A percentile compares a stretch with the other conserved stretches of the same genome.
Evolutionary conservation across 2,113 vertebrate genomes (phyloP).

Genomic region (Centropristis striata): DNA sequence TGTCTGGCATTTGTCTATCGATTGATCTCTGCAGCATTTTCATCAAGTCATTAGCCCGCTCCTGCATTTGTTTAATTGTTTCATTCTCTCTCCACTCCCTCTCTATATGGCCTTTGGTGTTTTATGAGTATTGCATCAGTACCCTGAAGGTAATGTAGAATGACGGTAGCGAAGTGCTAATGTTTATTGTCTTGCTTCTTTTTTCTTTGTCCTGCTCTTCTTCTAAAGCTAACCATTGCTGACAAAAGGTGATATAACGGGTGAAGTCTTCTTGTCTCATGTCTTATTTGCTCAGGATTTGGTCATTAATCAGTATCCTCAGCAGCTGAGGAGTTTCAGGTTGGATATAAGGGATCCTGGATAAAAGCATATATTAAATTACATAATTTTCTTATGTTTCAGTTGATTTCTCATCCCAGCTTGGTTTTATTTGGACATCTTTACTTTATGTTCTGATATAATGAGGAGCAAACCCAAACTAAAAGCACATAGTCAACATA

Average conservation of each 20-base stretch:
- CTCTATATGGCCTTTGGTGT: background rate
- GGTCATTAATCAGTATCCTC: no score
- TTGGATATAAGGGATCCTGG: background rate
- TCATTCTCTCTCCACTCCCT: background rate
- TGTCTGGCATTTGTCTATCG: conserved; percentile 10
- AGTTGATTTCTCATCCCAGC: background rate
- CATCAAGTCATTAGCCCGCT: conserved; percentile 24
- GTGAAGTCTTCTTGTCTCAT: background rate
- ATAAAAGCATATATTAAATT: background rate
- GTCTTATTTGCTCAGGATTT: background rate
- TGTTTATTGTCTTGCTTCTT: background rate
- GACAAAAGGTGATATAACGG: background rate
- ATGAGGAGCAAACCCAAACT: background rate
- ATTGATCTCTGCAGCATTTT: conserved; percentile 26
- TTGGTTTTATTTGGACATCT: background rate
- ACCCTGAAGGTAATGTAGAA: conserved; percentile 10
- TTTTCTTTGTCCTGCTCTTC: background rate
- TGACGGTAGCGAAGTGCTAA: background rate
- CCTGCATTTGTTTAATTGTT: conserved; percentile 30
- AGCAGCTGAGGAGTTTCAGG: background rate
- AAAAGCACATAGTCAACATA: background rate
- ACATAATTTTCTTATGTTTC: background rate
- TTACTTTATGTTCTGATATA: background rate
- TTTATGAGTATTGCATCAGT: background rate
- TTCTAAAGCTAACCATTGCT: background rate